Evolutionary conservation across 1,140 invertebrate species (phyloP).

Genomic region (Colletes gigas): DNA sequence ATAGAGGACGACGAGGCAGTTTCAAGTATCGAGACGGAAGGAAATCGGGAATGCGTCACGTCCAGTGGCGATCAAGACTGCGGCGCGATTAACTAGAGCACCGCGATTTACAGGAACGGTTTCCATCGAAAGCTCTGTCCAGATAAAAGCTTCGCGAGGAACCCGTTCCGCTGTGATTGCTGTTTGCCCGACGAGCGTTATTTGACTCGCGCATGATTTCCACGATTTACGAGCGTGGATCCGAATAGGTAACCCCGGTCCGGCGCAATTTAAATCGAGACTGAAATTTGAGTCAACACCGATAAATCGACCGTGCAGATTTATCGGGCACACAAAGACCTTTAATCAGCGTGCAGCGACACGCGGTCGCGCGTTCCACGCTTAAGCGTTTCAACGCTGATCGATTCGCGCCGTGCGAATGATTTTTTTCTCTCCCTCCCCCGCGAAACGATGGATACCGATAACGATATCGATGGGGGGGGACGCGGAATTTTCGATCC

Average conservation of each 20-base stretch:
- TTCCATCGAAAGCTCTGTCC: neutral
- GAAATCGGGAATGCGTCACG: neutral
- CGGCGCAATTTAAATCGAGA: conserved; percentile 8
- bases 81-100: too few species aligned
- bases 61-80: too few species aligned
- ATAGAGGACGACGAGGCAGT: too few species aligned
- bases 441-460: neutral
- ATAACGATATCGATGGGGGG: conserved; percentile 42
- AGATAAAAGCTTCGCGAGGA: neutral
- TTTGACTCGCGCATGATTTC: neutral
- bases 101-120: neutral
- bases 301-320: conserved; percentile 35
- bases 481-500: conserved; percentile 34
- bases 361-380: neutral
- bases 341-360: conserved; percentile 12
- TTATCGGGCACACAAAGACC: conserved; percentile 15
- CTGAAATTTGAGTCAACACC: conserved; percentile 35
- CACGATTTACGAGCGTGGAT: neutral
- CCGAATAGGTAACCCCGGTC: neutral
- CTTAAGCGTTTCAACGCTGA: neutral
- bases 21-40: neutral
- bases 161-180: neutral
- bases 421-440: conserved; percentile 7
- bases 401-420: neutral
- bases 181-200: neutral